Evolutionary conservation across 2,888 invertebrate species (phyloP), one percentile per base, ranked within the genome.

Genomic region (Hirtodrosophila cameraria): DNA sequence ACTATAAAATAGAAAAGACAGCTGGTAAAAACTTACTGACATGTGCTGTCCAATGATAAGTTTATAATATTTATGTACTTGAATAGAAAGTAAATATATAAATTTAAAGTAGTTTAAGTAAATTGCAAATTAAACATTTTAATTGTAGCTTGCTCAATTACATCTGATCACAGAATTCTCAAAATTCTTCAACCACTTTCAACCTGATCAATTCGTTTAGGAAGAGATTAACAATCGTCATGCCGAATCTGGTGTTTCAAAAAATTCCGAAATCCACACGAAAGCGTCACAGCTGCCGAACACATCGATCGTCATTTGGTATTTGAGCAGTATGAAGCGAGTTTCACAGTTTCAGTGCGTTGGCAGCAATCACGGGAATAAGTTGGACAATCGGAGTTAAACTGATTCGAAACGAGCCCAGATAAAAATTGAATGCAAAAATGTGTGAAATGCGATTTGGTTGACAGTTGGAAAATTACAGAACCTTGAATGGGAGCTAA

Each of bases 351-450:
- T 67, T 85, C 63, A 81, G 80, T 81, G 38, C 39, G 65, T 42
- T 49, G 67, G 61, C 70, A 82, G 58, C 80, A 68, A 75, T 78
- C 85, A 54, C 72, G 75, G 58, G 55, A 62, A 62, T 59, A 66
- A 61, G 78, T 80, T 77, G 62, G 48, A 43, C 27, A 11, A n/a
- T 12, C 31, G 36, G 30, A 28, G 15, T 20, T 12, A 35, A 27
- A 20, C 18, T 33, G 12, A 48, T 30, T 18, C 16, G 42, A 7
- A 41, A 15, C 33, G 13, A 41, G 9, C 7, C 6, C 31, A 28
- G 6, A n/a, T n/a, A n/a, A 9, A n/a, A 31, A 33, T 33, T 68
- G n/a, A n/a, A 36, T 20, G 52, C 42, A 28, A 64, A 49, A 65
- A 67, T 73, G 70, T 74, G 66, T 61, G 41, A 66, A 62, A 18